Percentiles rank a stretch among this genome's conserved stretches.
These are phyloP conservation scores for Panagrolaimus sp. DNA, from an alignment of 1,140 invertebrate genomes.

Conservation along the genomic window DNA sequence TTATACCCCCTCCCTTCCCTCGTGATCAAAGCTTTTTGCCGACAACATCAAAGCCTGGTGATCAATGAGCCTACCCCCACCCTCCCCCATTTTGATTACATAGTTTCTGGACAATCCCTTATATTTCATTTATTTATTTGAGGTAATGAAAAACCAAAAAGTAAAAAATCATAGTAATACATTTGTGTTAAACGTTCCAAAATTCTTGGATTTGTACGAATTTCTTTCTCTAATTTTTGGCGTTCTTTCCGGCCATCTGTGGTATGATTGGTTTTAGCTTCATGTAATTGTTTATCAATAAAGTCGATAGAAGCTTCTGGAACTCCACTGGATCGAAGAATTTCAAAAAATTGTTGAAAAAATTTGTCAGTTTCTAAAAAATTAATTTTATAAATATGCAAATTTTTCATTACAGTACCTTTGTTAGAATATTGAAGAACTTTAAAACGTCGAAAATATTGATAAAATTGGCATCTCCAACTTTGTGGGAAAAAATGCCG, in stretches of 20 bases:
- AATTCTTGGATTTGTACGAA: slow-evolving; percentile 19
- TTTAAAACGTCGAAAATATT: slow-evolving; percentile 9
- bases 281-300: slow-evolving; percentile 22
- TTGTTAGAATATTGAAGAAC: slow-evolving; percentile 15
- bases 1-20: too few species aligned
- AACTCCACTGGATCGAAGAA: slow-evolving; percentile 1
- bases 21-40: too few species aligned
- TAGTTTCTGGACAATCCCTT: neutral
- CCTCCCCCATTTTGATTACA: too few species aligned
- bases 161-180: slow-evolving; percentile 36
- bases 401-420: slow-evolving; percentile 16
- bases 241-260: slow-evolving; percentile 16
- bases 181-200: slow-evolving; percentile 24
- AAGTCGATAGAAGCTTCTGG: slow-evolving; percentile 18
- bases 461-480: slow-evolving; percentile 26
- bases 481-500: slow-evolving; percentile 33
- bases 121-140: too few species aligned
- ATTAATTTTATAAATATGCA: slow-evolving; percentile 22
- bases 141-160: slow-evolving; percentile 30
- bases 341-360: slow-evolving; percentile 9
- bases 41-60: too few species aligned
- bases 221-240: slow-evolving; percentile 15
- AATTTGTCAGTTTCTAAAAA: slow-evolving; percentile 15
- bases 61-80: too few species aligned
- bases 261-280: slow-evolving; percentile 28